Evolutionary conservation across 2,113 vertebrate genomes (phyloP), one percentile per base, ranked within the genome.

Genomic region (Alouatta palliata): DNA sequence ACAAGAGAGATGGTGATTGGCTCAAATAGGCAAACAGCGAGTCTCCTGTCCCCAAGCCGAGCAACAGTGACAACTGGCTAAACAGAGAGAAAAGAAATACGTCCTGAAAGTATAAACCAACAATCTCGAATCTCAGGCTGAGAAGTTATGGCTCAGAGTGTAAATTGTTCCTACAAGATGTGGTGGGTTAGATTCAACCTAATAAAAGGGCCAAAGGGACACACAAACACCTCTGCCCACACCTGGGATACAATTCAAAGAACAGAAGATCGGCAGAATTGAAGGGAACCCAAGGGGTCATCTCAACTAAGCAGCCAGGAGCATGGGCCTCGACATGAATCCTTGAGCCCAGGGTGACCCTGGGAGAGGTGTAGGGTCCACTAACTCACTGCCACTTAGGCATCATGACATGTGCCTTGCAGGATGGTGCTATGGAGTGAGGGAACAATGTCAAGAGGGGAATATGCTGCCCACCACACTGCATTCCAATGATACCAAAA

Each of bases 1-100:
- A 97, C 19, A 10, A 96, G 93, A 97, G 97, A 45, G 97, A 90
- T 56, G 94, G 75, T 91, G 94, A 96, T 89, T 90, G 98, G 93
- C 52, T 92, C 92, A 95, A 64, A 97, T 3, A 87, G 79, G 83
- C 94, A 84, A 97, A 93, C 10, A 83, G 49, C 37, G 77, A 30
- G 66, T 66, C 49, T 49, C 13, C 8, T 56, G 47, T 37, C 61
- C 88, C 71, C 32, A 71, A n/a, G 40, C 27, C 27, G 32, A 47
- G n/a, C 77, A 43, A 82, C 8, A 21, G 16, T 17, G 73, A 61
- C 73, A 87, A 58, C 10, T 12, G 8, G 21, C 17, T 47, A 83
- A 52, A 77, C 56, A 52, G 71, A 17, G 75, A 81, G 13, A 86
- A 68, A 76, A 84, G 80, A 61, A 76, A 87, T 4, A 35, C 0